Percentiles rank a stretch among this genome's conserved stretches.
These are phyloP conservation scores for mouse (Mus musculus) DNA, from an alignment of 2,113 vertebrate genomes.

Conservation along the genomic window GRCm39 chr4:57895001-57895500, in stretches of 20 bases:
- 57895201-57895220: not conserved
- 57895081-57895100: conserved; percentile 39
- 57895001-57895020: conserved; percentile 47
- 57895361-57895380: accelerated
- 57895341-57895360: too few species aligned
- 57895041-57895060: not conserved
- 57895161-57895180: not conserved
- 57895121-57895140: not conserved
- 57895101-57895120: not conserved
- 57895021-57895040: not conserved
- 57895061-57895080: conserved; percentile 9
- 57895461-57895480: not conserved
- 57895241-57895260: not conserved
- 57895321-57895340: not conserved
- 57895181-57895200: not conserved
- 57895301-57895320: not conserved
- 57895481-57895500: not conserved
- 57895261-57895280: not conserved
- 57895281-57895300: not conserved
- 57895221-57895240: not conserved
- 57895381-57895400: not conserved
- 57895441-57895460: too few species aligned
- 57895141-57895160: not conserved
- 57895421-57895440: too few species aligned
- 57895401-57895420: not conserved